Evolutionary conservation across 2,888 invertebrate genomes (phyloP).

Genomic region (Philereme transversata): DNA sequence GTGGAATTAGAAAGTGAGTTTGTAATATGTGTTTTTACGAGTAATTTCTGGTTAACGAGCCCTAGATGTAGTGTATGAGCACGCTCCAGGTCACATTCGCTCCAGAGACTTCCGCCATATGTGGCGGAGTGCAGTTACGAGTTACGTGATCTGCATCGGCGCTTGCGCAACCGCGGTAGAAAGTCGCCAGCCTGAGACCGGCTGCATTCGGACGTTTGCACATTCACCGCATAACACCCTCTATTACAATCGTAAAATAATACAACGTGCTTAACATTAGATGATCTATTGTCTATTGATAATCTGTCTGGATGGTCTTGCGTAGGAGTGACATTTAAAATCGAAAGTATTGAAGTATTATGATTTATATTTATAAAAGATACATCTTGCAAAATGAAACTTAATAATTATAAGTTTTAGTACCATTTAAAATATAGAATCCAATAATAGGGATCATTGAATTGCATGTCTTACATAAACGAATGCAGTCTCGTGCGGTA

Average conservation of each 20-base stretch:
- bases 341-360: constrained; percentile 22
- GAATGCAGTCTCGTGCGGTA: constrained; percentile 44
- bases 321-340: constrained; percentile 37
- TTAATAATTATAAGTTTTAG: constrained; percentile 2
- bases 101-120: constrained; percentile 79
- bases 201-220: constrained; percentile 73
- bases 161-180: constrained; percentile 78
- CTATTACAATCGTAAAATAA: constrained; percentile 66
- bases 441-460: constrained; percentile 22
- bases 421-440: constrained; percentile 7
- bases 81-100: constrained; percentile 70
- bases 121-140: constrained; percentile 74
- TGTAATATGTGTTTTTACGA: constrained; percentile 32
- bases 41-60: constrained; percentile 43
- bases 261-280: constrained; percentile 48
- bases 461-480: constrained; percentile 60
- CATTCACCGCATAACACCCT: constrained; percentile 65
- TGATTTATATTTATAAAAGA: constrained; percentile 11
- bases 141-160: constrained; percentile 81
- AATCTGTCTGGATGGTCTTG: constrained; percentile 30
- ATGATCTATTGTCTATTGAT: constrained; percentile 51
- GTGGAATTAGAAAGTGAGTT: constrained; percentile 33
- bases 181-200: constrained; percentile 71
- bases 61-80: constrained; percentile 53
- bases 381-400: constrained; percentile 5